Conservation (phyloP, 2,113 vertebrate species). For the Felis catus region DNA sequence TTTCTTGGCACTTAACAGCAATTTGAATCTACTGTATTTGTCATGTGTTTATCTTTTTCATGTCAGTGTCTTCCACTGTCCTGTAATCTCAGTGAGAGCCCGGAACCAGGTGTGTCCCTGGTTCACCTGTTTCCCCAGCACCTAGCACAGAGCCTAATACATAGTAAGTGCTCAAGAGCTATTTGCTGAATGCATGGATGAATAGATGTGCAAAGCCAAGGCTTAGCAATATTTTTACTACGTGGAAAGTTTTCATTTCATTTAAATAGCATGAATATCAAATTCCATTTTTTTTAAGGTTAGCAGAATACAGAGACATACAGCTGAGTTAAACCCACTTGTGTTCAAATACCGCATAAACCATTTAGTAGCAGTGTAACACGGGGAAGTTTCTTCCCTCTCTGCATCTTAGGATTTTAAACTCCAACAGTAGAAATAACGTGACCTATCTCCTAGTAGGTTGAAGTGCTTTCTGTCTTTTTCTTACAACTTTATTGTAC, state of each 20-base stretch:
- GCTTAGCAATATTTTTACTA: not conserved
- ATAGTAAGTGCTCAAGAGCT: not conserved
- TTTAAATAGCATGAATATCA: not conserved
- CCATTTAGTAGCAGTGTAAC: not conserved
- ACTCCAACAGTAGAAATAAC: not conserved
- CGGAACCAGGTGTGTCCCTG: not conserved
- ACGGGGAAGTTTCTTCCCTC: not conserved
- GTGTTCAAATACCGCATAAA: not conserved
- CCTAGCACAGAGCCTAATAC: not conserved
- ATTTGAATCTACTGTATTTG: not conserved
- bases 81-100: not conserved
- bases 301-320: not conserved
- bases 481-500: not conserved
- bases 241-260: not conserved
- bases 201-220: not conserved
- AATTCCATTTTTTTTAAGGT: not conserved
- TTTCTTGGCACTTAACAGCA: not conserved
- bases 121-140: not conserved
- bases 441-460: not conserved
- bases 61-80: not conserved
- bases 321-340: not conserved
- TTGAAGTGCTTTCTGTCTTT: not conserved
- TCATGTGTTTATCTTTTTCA: constrained; percentile 16
- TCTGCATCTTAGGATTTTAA: not conserved
- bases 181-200: not conserved